phyloP scores from a whole-genome alignment of 2,113 vertebrate genomes.

The Nycticryphes semicollaris region DNA sequence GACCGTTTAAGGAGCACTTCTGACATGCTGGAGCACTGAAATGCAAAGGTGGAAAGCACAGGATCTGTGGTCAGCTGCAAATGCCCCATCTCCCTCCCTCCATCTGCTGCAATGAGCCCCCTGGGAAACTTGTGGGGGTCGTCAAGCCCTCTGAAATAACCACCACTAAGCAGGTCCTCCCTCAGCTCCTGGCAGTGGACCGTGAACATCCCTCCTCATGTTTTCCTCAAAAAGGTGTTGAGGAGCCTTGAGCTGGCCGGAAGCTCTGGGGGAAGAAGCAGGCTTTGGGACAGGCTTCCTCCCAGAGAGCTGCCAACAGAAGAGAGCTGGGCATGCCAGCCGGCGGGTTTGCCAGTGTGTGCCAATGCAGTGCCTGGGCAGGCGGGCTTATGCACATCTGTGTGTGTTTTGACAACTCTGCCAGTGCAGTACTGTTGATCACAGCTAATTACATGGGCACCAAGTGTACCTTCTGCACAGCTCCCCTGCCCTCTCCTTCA shows the following conservation, averaged over 20 bases:
- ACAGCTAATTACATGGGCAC: accelerated
- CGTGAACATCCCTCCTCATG: not conserved
- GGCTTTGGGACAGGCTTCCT: not conserved
- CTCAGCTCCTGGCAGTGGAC: accelerated
- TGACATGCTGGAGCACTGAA: not conserved
- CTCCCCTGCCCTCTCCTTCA: not conserved
- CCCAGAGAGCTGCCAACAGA: not conserved
- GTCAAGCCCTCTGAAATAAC: not conserved
- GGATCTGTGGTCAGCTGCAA: not conserved
- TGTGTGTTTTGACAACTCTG: not conserved
- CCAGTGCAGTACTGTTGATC: not conserved
- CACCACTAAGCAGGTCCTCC: not conserved
- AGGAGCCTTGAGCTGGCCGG: not conserved
- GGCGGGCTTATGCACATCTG: accelerated
- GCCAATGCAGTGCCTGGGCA: not conserved
- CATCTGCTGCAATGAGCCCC: not conserved
- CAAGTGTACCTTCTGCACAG: not conserved
- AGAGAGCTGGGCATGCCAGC: not conserved
- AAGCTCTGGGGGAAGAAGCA: accelerated
- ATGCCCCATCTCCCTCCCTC: not conserved
- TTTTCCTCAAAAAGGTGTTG: not conserved
- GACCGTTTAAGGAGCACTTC: not conserved
- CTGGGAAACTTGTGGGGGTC: not conserved
- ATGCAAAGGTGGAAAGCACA: not conserved
- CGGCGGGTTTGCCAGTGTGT: accelerated